Evolutionary conservation across 2,113 vertebrate genomes (phyloP), one percentile per base, ranked within the genome.

Genomic region (Carassius gibelio): DNA sequence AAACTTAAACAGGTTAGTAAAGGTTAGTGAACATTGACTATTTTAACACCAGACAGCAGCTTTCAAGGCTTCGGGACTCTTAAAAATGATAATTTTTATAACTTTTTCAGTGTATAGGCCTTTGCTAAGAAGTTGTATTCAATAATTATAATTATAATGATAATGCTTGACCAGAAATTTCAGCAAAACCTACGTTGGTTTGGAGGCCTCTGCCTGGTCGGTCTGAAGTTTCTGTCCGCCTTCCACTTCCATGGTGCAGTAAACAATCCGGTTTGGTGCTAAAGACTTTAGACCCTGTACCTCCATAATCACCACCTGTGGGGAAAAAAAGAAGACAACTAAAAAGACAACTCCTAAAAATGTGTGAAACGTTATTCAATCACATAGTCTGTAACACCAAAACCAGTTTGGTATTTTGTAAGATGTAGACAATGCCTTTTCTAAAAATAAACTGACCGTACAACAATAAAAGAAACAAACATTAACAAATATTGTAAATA

Each of bases 221-320:
- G 98, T 99, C 90, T 99, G 98, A 14, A 99, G 95, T 19, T 99
- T 99, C 90, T 99, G 97, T 62, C 98, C 98, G 4, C 98, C 98
- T 91, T 99, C 98, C 0, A 99, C 98, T 87, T 99, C 98, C 98
- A 99, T 99, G 5, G 98, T 99, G 89, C 98, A 99, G 90, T 99
- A 99, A 0, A 99, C 98, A 1, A 99, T 98, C 78, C 98, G 96
- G 91, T 99, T 99, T n/a, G 97, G 96, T 75, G 98, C 97, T 88
- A 99, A 92, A 0, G 98, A 99, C 93, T 96, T 99, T 84, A 99
- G 93, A 42, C 98, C 97, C 85, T 98, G 96, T 13, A 99, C 98
- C 88, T 99, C 98, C 96, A 98, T 96, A 87, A 99, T 99, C 87
- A 99, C 98, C 86, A 99, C 97, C 98, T 99, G 90, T 48, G 26